Base-by-base conservation (phyloP, 2,888 invertebrate genomes). In the Tridacna gigas region DNA sequence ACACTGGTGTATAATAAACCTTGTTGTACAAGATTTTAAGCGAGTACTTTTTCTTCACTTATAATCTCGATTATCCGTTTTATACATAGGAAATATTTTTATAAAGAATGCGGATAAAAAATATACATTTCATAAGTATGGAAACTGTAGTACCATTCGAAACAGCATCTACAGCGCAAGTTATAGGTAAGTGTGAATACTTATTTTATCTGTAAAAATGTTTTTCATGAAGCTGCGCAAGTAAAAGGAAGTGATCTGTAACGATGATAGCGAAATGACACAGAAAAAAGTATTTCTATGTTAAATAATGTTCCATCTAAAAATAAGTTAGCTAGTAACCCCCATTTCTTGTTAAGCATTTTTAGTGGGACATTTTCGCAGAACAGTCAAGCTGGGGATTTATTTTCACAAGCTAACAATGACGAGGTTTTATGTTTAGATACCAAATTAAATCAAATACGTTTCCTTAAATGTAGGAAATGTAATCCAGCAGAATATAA, bases 131-230 rank as follows among this genome's bases (percentile, higher is more conserved):
- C 47, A 12, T 74, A n/a, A 37, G 45, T 20, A 84, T 84, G 84
- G 69, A 82, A 48, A 77, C 78, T 77, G 73, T 81, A 20, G 76
- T 84, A 20, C 63, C 73, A 61, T 61, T 79, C 0, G 76, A 82
- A 74, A 77, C 74, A 25, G 60, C 48, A 48, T 83, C 83, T 48
- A 79, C 83, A 20, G 82, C 79, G 18, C 82, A 82, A 75, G 74
- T 83, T 15, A 79, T 83, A 71, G 83, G 83, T 83, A 51, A 56
- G 83, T 79, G 4, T 20, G 56, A 15, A 0, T 22, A 7, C 47
- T 45, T 37, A 25, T 28, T 12, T 56, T 61, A 48, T 26, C 51
- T 69, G 15, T 13, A 45, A 47, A 69, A 47, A 69, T n/a, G n/a
- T 15, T 37, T 69, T 18, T 28, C 13, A 15, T 26, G 13, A 26